A percentile compares a stretch with the other conserved stretches of the same genome.
phyloP scores from a whole-genome alignment of 2,113 vertebrate species.

The Chloropsis cyanopogon region DNA sequence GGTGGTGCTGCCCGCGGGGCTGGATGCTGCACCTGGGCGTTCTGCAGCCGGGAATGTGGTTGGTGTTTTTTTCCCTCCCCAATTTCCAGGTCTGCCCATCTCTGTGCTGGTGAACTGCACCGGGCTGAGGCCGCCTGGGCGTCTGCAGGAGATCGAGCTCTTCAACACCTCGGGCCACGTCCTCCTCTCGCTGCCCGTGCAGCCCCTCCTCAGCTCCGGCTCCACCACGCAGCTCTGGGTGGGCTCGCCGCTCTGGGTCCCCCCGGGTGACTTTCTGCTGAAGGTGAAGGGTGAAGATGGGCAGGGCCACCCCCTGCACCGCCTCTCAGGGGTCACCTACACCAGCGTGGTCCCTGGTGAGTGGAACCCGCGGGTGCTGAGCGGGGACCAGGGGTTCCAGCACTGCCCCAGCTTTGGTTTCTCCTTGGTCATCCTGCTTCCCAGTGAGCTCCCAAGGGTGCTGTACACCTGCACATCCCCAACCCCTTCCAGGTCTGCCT shows the following conservation, averaged over 20 bases:
- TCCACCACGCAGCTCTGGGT: slow-evolving; percentile 76
- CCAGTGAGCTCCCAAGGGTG: neutral
- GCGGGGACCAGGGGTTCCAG: neutral
- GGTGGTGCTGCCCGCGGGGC: fast-evolving
- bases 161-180: slow-evolving; percentile 78
- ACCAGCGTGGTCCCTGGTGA: slow-evolving; percentile 85
- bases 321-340: slow-evolving; percentile 91
- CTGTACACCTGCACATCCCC: fast-evolving
- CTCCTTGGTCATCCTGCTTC: neutral
- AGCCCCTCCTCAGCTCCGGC: slow-evolving; percentile 69
- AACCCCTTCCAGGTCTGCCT: slow-evolving; percentile 74
- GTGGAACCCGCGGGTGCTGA: neutral
- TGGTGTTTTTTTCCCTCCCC: neutral
- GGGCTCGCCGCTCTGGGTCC: slow-evolving; percentile 78
- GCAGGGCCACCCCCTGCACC: slow-evolving; percentile 84
- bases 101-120: slow-evolving; percentile 86
- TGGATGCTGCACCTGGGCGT: fast-evolving
- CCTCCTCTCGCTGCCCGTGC: slow-evolving; percentile 73
- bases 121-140: slow-evolving; percentile 80
- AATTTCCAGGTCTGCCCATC: slow-evolving; percentile 80
- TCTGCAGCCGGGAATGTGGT: fast-evolving
- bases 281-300: slow-evolving; percentile 84
- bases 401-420: neutral
- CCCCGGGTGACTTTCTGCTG: slow-evolving; percentile 86
- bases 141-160: slow-evolving; percentile 79